Conservation (phyloP, 2,888 invertebrate genomes). For the Oconnorella tubifera region DNA sequence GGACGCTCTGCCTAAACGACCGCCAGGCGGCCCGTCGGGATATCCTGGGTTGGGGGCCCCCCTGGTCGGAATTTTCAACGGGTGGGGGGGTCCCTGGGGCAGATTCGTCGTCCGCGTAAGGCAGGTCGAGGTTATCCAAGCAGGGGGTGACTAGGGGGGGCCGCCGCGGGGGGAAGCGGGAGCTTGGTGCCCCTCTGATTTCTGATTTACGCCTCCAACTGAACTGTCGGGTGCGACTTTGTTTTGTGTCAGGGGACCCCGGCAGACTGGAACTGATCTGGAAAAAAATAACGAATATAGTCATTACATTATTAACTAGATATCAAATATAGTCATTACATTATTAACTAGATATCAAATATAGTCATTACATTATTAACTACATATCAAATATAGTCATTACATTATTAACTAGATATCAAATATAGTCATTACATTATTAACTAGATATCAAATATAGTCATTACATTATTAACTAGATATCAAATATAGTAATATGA, state of each 20-base stretch:
- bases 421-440: too few relatives aligned
- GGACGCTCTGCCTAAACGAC: not conserved
- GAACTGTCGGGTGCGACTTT: constrained; percentile 17
- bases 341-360: too few relatives aligned
- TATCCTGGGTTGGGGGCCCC: not conserved
- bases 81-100: constrained; percentile 69
- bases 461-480: too few relatives aligned
- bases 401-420: too few relatives aligned
- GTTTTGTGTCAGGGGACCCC: constrained; percentile 80
- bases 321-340: too few relatives aligned
- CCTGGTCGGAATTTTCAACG: not conserved
- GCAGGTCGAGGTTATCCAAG: constrained; percentile 29
- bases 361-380: too few relatives aligned
- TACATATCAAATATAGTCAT: too few relatives aligned
- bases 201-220: constrained; percentile 14
- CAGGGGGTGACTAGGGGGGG: constrained; percentile 21
- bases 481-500: too few relatives aligned
- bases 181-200: not conserved
- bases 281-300: too few relatives aligned
- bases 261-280: constrained; percentile 96
- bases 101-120: constrained; percentile 28
- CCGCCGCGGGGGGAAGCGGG: not conserved
- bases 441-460: too few relatives aligned
- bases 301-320: too few relatives aligned
- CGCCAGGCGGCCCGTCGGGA: not conserved